Base-by-base conservation (phyloP, 2,797 vertebrate genomes). In the Astyanax mexicanus region DNA sequence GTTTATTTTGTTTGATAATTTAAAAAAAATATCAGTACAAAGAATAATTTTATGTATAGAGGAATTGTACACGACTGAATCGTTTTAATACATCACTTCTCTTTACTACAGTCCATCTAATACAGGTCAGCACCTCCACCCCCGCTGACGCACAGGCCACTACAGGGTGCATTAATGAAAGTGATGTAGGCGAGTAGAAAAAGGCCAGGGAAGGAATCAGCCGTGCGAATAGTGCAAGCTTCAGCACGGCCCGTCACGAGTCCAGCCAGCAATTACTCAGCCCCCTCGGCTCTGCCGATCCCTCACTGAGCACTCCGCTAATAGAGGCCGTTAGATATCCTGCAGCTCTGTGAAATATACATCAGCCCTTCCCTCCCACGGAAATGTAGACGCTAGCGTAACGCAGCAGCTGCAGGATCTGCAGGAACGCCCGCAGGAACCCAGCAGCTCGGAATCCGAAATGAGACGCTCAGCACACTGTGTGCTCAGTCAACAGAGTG, bases 311-410 rank as follows among this genome's bases (percentile, higher is more conserved):
- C 64, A 42, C 29, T 67, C 66, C 19, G 45, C 58, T n/a, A 75
- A 75, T 55, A 40, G 64, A 68, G 25, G 61, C 61, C 54, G 38
- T 25, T 40, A 47, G 35, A 64, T 73, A 29, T 40, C 44, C 23
- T 49, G 58, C 64, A 67, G 29, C 52, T 37, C 15, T 6, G 64
- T 42, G 72, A 55, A 66, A 55, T 45, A 66, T 54, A 66, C 49
- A 55, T 74, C 21, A 23, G 37, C n/a, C 38, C 38, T 42, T 25
- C 23, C 61, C 38, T 25, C 61, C 61, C 38, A 8, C 12, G 12
- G 61, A 64, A 64, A 64, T 42, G 21, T 44, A 64, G 61, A 42
- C 15, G 38, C 4, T 7, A 44, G 10, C 61, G 25, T 57, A 64
- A 25, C 64, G 21, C 61, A 64, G 42, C 38, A 64, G 40, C 61